Conservation (phyloP, 2,113 vertebrate genomes). For the Hypomesus transpacificus region DNA sequence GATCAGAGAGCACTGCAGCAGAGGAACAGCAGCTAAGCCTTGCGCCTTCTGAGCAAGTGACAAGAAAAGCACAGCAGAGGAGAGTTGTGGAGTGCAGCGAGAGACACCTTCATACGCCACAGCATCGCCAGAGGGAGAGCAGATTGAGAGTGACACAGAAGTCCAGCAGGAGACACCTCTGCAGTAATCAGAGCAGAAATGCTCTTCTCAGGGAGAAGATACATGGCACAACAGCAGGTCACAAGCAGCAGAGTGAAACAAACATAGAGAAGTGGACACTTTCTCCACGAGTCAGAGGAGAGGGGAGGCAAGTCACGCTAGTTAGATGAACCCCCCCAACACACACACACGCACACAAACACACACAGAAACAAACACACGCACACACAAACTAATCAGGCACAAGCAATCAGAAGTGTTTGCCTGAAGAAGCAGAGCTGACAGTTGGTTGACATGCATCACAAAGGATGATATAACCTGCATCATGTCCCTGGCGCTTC, state of each 20-base stretch:
- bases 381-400: slow-evolving; percentile 38
- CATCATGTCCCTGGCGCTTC: slow-evolving; percentile 33
- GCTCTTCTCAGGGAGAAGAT: slow-evolving; percentile 39
- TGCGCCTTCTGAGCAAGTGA: slow-evolving; percentile 22
- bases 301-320: slow-evolving; percentile 39
- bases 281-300: slow-evolving; percentile 25
- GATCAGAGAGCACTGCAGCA: background rate
- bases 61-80: slow-evolving; percentile 66
- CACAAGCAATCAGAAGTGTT: background rate
- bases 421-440: slow-evolving; percentile 36
- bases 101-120: slow-evolving; percentile 67
- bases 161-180: slow-evolving; percentile 35
- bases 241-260: slow-evolving; percentile 32
- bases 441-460: slow-evolving; percentile 62
- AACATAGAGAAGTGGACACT: slow-evolving; percentile 35
- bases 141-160: slow-evolving; percentile 60
- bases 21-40: background rate
- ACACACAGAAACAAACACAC: slow-evolving; percentile 11
- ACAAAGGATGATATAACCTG: slow-evolving; percentile 51
- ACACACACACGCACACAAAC: slow-evolving; percentile 32
- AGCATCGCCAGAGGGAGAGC: slow-evolving; percentile 64
- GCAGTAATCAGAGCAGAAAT: slow-evolving; percentile 38
- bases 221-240: slow-evolving; percentile 27
- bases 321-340: slow-evolving; percentile 16
- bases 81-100: slow-evolving; percentile 47